Conservation (phyloP, 1,140 invertebrate genomes). For the Eulimnadia texana region DNA sequence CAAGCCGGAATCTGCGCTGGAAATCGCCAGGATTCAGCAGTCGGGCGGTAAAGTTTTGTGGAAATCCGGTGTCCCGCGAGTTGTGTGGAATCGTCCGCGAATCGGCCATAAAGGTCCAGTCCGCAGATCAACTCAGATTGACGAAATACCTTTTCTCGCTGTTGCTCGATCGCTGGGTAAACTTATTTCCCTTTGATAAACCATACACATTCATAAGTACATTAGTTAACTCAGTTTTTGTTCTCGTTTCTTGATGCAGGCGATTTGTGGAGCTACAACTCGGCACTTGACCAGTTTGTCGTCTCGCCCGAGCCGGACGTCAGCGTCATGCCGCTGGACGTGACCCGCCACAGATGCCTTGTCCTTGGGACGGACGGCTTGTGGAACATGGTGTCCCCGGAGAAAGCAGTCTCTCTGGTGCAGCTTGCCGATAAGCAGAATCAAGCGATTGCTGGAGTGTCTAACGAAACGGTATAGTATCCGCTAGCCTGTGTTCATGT, state of each 20-base stretch:
- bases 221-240: neutral
- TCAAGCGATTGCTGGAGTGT: conserved; percentile 33
- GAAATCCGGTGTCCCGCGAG: conserved; percentile 84
- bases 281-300: conserved; percentile 71
- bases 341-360: conserved; percentile 61
- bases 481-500: too few species aligned
- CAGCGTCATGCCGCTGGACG: conserved; percentile 67
- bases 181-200: neutral
- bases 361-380: conserved; percentile 92
- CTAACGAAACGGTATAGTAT: neutral
- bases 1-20: conserved; percentile 80
- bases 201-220: neutral
- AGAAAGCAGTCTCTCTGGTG: conserved; percentile 70
- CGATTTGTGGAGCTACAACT: conserved; percentile 95
- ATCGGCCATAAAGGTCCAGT: conserved; percentile 66
- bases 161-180: conserved; percentile 80
- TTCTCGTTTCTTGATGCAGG: conserved; percentile 34
- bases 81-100: conserved; percentile 89
- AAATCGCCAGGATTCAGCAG: conserved; percentile 68
- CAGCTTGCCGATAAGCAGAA: conserved; percentile 65
- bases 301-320: conserved; percentile 97
- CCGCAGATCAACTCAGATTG: conserved; percentile 64
- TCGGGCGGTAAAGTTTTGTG: conserved; percentile 43
- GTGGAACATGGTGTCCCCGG: conserved; percentile 83
- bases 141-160: conserved; percentile 91